Evolutionary conservation across 1,140 invertebrate species (phyloP).

Genomic region (Drosophila yakuba): DNA sequence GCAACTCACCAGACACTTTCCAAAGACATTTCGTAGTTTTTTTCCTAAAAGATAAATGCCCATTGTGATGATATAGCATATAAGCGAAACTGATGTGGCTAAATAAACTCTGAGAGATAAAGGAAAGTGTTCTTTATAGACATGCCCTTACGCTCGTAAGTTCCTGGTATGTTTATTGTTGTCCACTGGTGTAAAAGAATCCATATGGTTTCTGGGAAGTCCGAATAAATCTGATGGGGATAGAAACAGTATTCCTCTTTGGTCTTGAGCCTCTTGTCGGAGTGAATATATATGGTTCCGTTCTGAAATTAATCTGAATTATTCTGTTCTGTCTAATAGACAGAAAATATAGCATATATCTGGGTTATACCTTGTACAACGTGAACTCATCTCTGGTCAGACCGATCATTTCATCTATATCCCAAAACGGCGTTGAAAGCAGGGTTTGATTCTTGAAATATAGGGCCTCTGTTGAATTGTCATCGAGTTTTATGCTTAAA

Average conservation of each 20-base stretch:
- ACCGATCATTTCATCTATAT: not conserved
- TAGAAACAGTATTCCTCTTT: not conserved
- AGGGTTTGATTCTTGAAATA: not conserved
- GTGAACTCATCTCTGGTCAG: not conserved
- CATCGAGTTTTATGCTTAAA: not conserved
- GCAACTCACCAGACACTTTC: not conserved
- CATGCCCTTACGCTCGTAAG: not conserved
- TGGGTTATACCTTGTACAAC: not conserved
- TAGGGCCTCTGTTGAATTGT: not conserved
- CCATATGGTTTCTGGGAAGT: not conserved
- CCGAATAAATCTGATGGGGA: not conserved
- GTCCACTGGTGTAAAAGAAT: not conserved
- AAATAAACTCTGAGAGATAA: not conserved
- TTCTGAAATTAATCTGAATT: not conserved
- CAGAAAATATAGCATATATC: too few relatives aligned
- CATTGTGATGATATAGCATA: not conserved
- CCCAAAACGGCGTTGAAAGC: too few relatives aligned
- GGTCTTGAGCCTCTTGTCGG: too few relatives aligned
- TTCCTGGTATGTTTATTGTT: not conserved
- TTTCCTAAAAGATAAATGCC: conserved; percentile 1
- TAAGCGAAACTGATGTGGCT: not conserved
- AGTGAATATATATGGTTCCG: not conserved
- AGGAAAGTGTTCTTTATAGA: too few relatives aligned
- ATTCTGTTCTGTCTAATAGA: not conserved
- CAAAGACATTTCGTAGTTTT: not conserved